Evolutionary conservation across 2,797 vertebrate species (phyloP), one percentile per base, ranked within the genome.

Genomic region (Chromis chromis): DNA sequence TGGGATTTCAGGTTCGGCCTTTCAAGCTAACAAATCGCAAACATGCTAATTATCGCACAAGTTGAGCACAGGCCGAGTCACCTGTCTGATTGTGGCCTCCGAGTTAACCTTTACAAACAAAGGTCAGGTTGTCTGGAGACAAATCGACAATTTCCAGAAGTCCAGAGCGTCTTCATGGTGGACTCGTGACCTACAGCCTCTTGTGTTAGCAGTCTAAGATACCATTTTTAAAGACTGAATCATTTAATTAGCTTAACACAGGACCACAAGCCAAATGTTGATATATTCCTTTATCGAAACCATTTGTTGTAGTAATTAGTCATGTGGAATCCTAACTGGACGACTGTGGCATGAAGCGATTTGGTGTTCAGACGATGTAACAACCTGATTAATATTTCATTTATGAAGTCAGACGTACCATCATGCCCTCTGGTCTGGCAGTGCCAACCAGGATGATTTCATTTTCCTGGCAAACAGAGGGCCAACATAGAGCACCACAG

Each of bases 41-140:
- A 63, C 9, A 7, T 40, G 10, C n/a, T 42, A 0, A 6, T 27
- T 64, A 4, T 4, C 2, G 3, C 3, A 16, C 4, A 39, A 16
- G 3, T 46, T 22, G 4, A 52, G 17, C 4, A 3, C 24, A 40
- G n/a, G 0, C 1, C 2, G 14, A 48, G 2, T 8, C 40, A 46
- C 40, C 9, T 49, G 24, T 36, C 22, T 31, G 21, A 27, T 19
- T 22, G n/a, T 1, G 4, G 13, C 25, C 40, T 12, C 11, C 7
- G 0, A 12, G 6, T n/a, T 65, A 54, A 48, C 53, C 62, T 77
- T 63, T 53, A 31, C 12, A 12, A 63, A 44, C 8, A 58, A 13
- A 77, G 25, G 22, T 46, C 11, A 46, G 1, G 11, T 31, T 36
- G 22, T 22, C 39, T 24, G 5, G 2, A 46, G n/a, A 50, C 36